A percentile compares a stretch with the other conserved stretches of the same genome.
Evolutionary conservation across 2,113 vertebrate genomes (phyloP).

Genomic region (Enhydra lutris): DNA sequence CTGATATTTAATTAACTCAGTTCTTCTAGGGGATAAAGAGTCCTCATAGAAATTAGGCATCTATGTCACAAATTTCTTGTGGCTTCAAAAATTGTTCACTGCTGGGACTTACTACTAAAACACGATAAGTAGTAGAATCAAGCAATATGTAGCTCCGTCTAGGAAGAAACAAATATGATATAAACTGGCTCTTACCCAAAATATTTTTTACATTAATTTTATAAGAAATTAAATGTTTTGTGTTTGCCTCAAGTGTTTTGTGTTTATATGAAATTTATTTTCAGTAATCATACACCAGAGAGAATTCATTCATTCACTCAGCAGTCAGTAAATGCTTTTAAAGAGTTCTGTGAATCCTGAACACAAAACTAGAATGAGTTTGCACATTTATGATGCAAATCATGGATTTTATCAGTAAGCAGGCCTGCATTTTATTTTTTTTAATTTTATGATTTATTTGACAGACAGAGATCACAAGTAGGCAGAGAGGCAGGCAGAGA

Average conservation of each 20-base stretch:
- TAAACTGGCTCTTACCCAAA: not conserved
- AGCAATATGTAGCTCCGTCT: not conserved
- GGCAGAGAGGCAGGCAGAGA: no score
- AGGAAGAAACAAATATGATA: not conserved
- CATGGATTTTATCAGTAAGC: not conserved
- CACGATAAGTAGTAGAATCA: not conserved
- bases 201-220: not conserved
- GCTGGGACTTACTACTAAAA: not conserved
- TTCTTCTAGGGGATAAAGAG: not conserved
- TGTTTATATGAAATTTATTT: not conserved
- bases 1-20: slow-evolving; percentile 10
- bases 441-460: no score
- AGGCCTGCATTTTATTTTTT: not conserved
- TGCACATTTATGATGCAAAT: not conserved
- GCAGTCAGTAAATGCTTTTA: not conserved
- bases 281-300: not conserved
- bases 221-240: not conserved
- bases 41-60: not conserved
- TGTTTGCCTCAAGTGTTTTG: not conserved
- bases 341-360: not conserved
- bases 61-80: not conserved
- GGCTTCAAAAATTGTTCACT: not conserved
- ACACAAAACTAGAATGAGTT: not conserved
- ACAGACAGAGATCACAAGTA: no score
- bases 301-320: not conserved